These are phyloP conservation scores for Tetramorium alpestre DNA, from an alignment of 1,140 invertebrate species.

Conservation along the genomic window DNA sequence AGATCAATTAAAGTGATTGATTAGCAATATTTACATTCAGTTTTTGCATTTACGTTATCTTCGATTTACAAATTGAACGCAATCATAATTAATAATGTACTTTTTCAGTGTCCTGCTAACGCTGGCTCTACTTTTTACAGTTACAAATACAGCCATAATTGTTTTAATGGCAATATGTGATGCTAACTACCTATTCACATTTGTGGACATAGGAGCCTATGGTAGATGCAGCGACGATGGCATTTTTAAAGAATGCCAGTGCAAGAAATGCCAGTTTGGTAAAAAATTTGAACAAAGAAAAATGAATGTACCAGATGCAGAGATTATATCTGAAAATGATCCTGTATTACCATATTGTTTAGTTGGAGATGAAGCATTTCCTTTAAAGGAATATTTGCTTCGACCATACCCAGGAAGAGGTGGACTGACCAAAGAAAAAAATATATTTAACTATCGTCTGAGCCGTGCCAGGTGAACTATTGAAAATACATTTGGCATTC, in stretches of 20 bases:
- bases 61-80: not conserved
- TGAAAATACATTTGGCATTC: slow-evolving; percentile 15
- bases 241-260: not conserved
- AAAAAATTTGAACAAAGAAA: slow-evolving; percentile 18
- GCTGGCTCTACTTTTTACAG: slow-evolving; percentile 23
- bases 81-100: slow-evolving; percentile 10
- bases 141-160: slow-evolving; percentile 45
- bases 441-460: slow-evolving; percentile 12
- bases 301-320: not conserved
- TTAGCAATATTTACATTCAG: not conserved
- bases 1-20: too few relatives aligned
- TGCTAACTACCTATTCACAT: slow-evolving; percentile 20
- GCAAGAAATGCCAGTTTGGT: not conserved
- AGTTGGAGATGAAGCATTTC: slow-evolving; percentile 69
- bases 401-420: not conserved
- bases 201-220: slow-evolving; percentile 3
- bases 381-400: slow-evolving; percentile 10
- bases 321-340: not conserved
- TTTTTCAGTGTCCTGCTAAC: slow-evolving; percentile 30
- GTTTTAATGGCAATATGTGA: slow-evolving; percentile 48
- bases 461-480: not conserved
- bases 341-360: slow-evolving; percentile 67
- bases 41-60: not conserved
- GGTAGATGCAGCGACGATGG: not conserved
- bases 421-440: slow-evolving; percentile 1